Conservation (phyloP, 2,888 invertebrate genomes). For the Eucera pruinosa region DNA sequence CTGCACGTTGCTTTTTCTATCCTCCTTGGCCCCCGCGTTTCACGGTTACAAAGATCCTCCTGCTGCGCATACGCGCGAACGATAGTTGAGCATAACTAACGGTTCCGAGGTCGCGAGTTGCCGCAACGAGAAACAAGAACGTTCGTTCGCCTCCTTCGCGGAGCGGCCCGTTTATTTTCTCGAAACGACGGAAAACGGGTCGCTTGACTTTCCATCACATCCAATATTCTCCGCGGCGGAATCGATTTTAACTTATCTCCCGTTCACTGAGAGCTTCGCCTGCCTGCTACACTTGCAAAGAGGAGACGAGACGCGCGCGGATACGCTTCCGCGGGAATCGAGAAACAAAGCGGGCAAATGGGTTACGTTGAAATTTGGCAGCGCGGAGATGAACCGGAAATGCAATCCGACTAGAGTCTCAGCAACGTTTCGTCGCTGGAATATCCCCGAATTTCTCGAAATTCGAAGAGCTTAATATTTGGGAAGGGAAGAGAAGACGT, state of each 20-base stretch:
- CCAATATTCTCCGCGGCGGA: background rate
- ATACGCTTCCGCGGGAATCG: background rate
- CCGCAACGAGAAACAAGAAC: slow-evolving; percentile 57
- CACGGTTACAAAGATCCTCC: slow-evolving; percentile 26
- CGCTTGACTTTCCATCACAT: slow-evolving; percentile 8
- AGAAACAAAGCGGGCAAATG: background rate
- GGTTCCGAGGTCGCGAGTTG: slow-evolving; percentile 73
- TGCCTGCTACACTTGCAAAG: too few species aligned
- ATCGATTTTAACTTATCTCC: background rate
- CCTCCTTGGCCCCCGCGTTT: slow-evolving; percentile 1
- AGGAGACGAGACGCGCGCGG: too few species aligned
- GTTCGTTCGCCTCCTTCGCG: background rate
- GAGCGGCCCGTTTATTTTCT: slow-evolving; percentile 32
- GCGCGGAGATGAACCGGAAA: too few species aligned
- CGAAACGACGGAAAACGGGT: slow-evolving; percentile 15
- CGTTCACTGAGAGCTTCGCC: too few species aligned
- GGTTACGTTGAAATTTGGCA: too few species aligned
- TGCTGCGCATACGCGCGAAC: slow-evolving; percentile 49
- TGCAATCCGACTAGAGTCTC: too few species aligned
- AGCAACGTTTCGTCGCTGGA: too few species aligned
- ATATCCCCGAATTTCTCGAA: too few species aligned
- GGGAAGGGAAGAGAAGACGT: too few species aligned
- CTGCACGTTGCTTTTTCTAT: slow-evolving; percentile 21
- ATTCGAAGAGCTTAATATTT: too few species aligned
- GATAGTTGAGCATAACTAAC: slow-evolving; percentile 75